A percentile compares a stretch with the other conserved stretches of the same genome.
Conservation (phyloP, 2,797 vertebrate species). For the Tauraco hartlaubi region DNA sequence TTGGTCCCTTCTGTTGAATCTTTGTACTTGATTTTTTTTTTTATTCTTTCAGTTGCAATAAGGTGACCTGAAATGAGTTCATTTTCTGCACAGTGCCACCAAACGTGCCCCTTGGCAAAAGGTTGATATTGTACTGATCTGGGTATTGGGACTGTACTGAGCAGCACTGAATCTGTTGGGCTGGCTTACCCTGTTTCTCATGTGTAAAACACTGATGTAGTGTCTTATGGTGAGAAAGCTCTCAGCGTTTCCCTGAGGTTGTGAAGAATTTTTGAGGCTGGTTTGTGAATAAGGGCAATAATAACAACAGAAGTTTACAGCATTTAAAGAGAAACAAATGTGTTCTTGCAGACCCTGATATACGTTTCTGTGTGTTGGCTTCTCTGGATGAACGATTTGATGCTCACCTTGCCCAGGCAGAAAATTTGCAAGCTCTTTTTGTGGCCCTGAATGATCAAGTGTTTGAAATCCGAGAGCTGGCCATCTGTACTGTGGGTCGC, state of each 20-base stretch:
- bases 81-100: background rate
- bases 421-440: constrained; percentile 96
- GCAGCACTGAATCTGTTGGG: background rate
- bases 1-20: background rate
- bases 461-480: constrained; percentile 97
- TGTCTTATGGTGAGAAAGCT: background rate
- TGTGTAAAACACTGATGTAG: background rate
- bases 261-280: background rate
- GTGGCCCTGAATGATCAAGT: constrained; percentile 98
- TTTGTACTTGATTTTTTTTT: background rate
- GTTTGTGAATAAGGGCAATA: background rate
- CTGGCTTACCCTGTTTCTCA: background rate
- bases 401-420: constrained; percentile 95
- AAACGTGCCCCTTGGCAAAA: background rate
- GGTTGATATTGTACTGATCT: background rate
- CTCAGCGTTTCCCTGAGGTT: background rate
- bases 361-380: constrained; percentile 96
- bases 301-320: background rate
- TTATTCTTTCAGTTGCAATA: background rate
- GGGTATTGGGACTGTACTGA: background rate
- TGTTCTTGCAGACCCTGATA: constrained; percentile 91
- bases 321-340: background rate
- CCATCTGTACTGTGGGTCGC: constrained; percentile 97
- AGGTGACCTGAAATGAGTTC: background rate
- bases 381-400: constrained; percentile 98